These are phyloP conservation scores for Xyrauchen texanus DNA, from an alignment of 2,113 vertebrate species.

Conservation along the genomic window DNA sequence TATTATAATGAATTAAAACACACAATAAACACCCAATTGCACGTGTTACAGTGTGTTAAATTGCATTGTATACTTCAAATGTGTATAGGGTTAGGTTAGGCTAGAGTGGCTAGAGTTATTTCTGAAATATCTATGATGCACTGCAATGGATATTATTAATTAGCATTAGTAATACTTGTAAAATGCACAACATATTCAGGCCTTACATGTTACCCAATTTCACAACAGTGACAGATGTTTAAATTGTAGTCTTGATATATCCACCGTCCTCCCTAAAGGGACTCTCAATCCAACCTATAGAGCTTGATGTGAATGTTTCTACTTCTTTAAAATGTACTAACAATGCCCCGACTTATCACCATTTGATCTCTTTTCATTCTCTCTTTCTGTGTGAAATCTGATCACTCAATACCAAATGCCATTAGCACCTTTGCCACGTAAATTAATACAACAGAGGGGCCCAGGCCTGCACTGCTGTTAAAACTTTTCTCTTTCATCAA, in stretches of 20 bases:
- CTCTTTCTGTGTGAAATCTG: constrained; percentile 44
- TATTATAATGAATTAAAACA: no score
- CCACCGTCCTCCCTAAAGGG: background rate
- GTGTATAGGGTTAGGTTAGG: no score
- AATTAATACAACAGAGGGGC: constrained; percentile 28
- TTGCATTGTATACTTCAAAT: no score
- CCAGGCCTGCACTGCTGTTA: constrained; percentile 34
- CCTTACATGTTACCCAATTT: background rate
- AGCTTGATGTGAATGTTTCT: constrained; percentile 2
- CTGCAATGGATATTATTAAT: background rate
- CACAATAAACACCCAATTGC: no score
- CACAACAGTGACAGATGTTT: background rate
- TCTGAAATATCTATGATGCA: background rate
- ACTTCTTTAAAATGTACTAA: background rate
- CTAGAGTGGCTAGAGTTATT: no score
- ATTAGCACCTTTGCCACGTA: constrained; percentile 39
- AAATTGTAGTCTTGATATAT: background rate
- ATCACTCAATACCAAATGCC: constrained; percentile 34
- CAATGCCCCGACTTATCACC: constrained; percentile 9
- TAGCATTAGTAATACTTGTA: background rate
- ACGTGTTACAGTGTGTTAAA: no score
- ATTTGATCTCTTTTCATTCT: background rate
- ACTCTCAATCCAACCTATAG: background rate
- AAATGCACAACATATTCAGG: background rate
- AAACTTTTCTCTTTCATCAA: constrained; percentile 49